A percentile compares a stretch with the other conserved stretches of the same genome.
Conservation (phyloP, 2,797 vertebrate species). For the Neosilurus mollespiculum region DNA sequence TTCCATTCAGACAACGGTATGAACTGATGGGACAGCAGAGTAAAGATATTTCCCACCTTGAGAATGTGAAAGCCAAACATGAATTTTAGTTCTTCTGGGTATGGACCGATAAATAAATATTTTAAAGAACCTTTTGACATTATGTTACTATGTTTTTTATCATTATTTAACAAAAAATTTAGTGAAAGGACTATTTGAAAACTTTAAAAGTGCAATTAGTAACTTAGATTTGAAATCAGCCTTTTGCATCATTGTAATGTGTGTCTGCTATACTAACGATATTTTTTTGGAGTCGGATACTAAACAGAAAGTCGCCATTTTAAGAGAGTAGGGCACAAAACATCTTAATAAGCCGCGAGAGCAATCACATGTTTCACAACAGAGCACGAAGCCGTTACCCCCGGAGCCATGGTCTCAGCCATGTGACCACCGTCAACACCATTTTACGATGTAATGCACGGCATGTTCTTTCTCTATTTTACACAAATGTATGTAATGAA, state of each 20-base stretch:
- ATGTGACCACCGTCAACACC: slow-evolving; percentile 56
- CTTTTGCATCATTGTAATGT: slow-evolving; percentile 69
- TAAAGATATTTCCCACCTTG: slow-evolving; percentile 3
- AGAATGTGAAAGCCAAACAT: slow-evolving; percentile 39
- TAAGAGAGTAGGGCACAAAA: slow-evolving; percentile 64
- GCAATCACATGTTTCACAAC: slow-evolving; percentile 62
- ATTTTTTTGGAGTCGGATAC: slow-evolving; percentile 69
- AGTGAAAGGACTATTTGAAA: slow-evolving; percentile 72
- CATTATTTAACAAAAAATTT: slow-evolving; percentile 66
- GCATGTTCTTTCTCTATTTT: slow-evolving; percentile 69
- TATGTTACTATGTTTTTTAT: background rate
- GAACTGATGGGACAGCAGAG: slow-evolving; percentile 16
- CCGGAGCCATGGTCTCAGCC: slow-evolving; percentile 56
- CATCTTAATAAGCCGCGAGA: slow-evolving; percentile 46
- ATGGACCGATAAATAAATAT: slow-evolving; percentile 9
- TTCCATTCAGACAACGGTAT: slow-evolving; percentile 49
- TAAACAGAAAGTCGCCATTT: slow-evolving; percentile 56
- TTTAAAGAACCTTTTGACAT: background rate
- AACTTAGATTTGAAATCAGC: slow-evolving; percentile 73
- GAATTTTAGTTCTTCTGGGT: slow-evolving; percentile 52
- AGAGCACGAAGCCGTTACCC: slow-evolving; percentile 59
- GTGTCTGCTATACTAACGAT: slow-evolving; percentile 66
- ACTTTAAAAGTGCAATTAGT: slow-evolving; percentile 81
- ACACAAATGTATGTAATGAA: slow-evolving; percentile 55
- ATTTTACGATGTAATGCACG: slow-evolving; percentile 58